These are phyloP conservation scores for Myzus persicae DNA, from an alignment of 1,140 invertebrate genomes.

Conservation along the genomic window DNA sequence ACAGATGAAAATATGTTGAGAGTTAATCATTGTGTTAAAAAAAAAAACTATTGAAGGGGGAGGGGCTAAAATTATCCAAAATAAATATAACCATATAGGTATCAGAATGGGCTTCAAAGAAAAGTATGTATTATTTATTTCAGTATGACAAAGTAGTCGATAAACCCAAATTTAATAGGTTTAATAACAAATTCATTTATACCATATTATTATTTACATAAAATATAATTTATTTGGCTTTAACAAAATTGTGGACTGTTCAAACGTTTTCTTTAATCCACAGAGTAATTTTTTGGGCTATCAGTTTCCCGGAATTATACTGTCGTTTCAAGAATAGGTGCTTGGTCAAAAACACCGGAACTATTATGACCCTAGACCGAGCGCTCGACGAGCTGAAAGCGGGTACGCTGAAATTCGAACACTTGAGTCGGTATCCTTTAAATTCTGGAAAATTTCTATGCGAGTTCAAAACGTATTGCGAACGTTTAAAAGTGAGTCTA, in stretches of 20 bases:
- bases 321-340: background rate
- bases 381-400: background rate
- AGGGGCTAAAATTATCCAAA: too few relatives aligned
- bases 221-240: background rate
- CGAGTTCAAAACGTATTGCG: conserved; percentile 7
- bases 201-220: background rate
- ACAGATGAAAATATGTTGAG: background rate
- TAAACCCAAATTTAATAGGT: background rate
- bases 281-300: conserved; percentile 33
- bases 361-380: background rate
- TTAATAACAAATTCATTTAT: background rate
- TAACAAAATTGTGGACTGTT: background rate
- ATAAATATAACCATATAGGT: too few relatives aligned
- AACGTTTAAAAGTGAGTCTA: background rate
- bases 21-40: background rate
- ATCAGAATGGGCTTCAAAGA: too few relatives aligned
- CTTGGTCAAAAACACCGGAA: background rate
- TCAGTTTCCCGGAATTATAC: background rate
- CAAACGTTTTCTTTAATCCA: background rate
- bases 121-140: too few relatives aligned
- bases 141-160: background rate
- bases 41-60: too few relatives aligned
- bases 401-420: conserved; percentile 2
- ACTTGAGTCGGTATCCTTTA: background rate
- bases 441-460: background rate